Base-by-base conservation (phyloP, 2,888 invertebrate genomes). In the Xylophagus ater region DNA sequence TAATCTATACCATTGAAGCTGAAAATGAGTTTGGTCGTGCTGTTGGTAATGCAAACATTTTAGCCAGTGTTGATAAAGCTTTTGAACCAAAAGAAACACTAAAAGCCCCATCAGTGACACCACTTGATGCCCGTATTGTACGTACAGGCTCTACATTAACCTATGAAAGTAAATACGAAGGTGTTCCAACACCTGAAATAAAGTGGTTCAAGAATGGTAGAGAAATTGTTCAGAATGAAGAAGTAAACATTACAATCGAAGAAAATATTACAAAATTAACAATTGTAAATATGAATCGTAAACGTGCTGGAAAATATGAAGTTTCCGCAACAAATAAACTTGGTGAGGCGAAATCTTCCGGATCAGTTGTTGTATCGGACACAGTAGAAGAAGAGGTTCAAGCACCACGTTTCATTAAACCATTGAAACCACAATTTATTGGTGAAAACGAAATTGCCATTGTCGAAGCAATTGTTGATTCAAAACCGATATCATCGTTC, bases 241-340 rank as follows among this genome's bases (percentile, higher is more conserved):
- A 78, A 47, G 74, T 73, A 24, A 74, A 84, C 35, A 54, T 57
- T 37, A 63, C 65, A 5, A 70, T 68, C 14, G 70, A 73, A 46
- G 73, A 77, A 42, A 76, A 71, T 31, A 73, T 68, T 44, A 81
- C 83, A 1, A 72, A 66, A 29, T 65, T 88, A 18, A 71, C 64
- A 49, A 74, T 89, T 43, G 66, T 71, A 24, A 76, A 81, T 47
- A 72, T 75, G 51, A 74, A 75, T 29, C 80, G 78, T 58, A 80
- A 80, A 54, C 81, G 85, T 56, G 73, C 75, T 43, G 93, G 93
- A 19, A 88, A 87, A 62, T 93, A 90, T 62, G 89, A 90, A 69
- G 78, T 89, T 10, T 70, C 80, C 18, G 79, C 86, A n/a, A 73
- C 77, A 52, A 86, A 85, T 63, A 71, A 74, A 42, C 77, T 74